A percentile compares a stretch with the other conserved stretches of the same genome.
phyloP scores from a whole-genome alignment of 2,888 invertebrate species.

The Dysmachus trigonus region DNA sequence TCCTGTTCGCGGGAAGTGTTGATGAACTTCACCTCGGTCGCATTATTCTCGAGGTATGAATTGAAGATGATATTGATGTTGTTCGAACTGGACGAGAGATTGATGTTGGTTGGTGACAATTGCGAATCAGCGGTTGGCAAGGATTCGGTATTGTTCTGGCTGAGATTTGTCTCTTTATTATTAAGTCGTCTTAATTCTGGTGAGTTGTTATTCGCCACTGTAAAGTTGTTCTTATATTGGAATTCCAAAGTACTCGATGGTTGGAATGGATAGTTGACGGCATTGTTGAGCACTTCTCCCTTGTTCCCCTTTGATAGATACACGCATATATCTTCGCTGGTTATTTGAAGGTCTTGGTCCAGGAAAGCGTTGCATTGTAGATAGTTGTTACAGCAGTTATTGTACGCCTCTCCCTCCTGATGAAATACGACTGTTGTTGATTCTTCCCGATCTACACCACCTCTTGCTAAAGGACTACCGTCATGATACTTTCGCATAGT shows the following conservation, averaged over 20 bases:
- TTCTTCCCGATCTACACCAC: constrained; percentile 54
- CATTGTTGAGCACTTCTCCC: constrained; percentile 61
- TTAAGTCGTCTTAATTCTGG: constrained; percentile 52
- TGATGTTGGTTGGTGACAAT: constrained; percentile 60
- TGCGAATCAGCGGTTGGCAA: constrained; percentile 53
- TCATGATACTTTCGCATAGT: constrained; percentile 8
- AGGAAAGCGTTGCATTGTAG: constrained; percentile 63
- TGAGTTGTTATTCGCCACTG: constrained; percentile 34
- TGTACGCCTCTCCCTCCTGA: constrained; percentile 63
- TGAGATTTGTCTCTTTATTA: constrained; percentile 63
- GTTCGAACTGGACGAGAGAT: constrained; percentile 62
- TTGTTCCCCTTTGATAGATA: constrained; percentile 62
- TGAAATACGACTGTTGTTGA: constrained; percentile 63
- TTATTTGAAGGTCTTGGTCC: constrained; percentile 64
- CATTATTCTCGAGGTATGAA: constrained; percentile 57
- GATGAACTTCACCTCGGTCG: constrained; percentile 62
- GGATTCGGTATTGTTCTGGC: constrained; percentile 56
- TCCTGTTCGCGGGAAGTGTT: constrained; percentile 58
- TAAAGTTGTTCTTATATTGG: constrained; percentile 64
- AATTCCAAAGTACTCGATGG: constrained; percentile 63
- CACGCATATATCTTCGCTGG: constrained; percentile 63
- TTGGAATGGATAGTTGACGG: constrained; percentile 63
- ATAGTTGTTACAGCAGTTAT: constrained; percentile 63
- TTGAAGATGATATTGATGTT: constrained; percentile 63
- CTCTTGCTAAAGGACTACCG: neutral